phyloP scores from a whole-genome alignment of 2,113 vertebrate genomes.

The Lathamus discolor region DNA sequence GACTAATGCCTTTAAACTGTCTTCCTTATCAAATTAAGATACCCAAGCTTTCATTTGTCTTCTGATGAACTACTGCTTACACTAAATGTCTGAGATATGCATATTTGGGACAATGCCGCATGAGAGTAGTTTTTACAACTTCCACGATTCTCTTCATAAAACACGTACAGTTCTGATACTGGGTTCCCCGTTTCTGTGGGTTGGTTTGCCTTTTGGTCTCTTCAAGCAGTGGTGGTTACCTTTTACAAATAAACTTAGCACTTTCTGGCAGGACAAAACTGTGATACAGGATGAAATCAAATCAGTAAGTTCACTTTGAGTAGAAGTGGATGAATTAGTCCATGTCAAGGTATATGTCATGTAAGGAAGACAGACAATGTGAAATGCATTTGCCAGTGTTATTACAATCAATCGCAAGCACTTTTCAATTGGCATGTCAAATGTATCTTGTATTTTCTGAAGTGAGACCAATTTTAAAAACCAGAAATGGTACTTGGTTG shows the following conservation, averaged over 20 bases:
- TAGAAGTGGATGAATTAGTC: neutral
- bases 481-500: neutral
- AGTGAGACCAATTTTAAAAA: neutral
- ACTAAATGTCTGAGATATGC: neutral
- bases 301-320: neutral
- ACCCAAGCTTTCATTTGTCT: neutral
- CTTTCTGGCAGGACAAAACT: neutral
- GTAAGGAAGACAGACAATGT: neutral
- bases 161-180: neutral
- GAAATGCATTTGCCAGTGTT: rapidly evolving
- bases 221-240: neutral
- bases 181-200: neutral
- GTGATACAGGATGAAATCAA: neutral
- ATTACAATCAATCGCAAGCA: neutral
- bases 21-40: neutral
- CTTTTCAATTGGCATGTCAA: neutral
- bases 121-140: neutral
- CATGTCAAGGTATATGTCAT: neutral
- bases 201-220: neutral
- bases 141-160: no score
- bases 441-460: neutral
- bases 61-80: neutral
- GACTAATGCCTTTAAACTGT: neutral
- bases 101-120: neutral
- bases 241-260: neutral